Evolutionary conservation across 2,797 vertebrate species (phyloP).

Genomic region (Myioborus miniatus): DNA sequence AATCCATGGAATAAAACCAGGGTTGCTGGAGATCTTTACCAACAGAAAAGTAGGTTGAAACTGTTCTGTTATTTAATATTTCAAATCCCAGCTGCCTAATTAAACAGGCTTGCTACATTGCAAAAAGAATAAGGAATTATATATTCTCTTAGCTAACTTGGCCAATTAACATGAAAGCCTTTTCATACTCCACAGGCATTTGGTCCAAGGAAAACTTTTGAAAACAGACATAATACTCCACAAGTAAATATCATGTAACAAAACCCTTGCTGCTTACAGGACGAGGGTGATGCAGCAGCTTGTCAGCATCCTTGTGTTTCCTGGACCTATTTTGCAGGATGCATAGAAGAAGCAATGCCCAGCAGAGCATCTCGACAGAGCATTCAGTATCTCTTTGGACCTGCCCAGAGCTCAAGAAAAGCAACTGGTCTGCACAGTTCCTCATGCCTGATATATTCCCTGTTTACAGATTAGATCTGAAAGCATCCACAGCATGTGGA

Average conservation of each 20-base stretch:
- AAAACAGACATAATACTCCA: not conserved
- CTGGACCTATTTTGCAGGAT: not conserved
- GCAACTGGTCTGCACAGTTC: not conserved
- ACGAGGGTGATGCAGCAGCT: not conserved
- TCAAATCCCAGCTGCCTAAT: conserved; percentile 67
- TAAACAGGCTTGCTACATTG: conserved; percentile 29
- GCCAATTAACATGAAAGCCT: not conserved
- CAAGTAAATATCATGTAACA: not conserved
- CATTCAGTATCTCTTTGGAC: not conserved
- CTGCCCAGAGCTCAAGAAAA: not conserved
- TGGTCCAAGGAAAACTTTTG: not conserved
- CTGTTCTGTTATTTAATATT: conserved; percentile 47
- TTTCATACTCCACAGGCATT: accelerated
- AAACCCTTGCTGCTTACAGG: not conserved
- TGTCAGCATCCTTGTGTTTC: not conserved
- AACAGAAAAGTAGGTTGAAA: conserved; percentile 3
- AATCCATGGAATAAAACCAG: not conserved
- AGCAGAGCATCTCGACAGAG: not conserved
- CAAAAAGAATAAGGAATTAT: conserved; percentile 18
- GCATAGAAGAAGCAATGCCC: not conserved
- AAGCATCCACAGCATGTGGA: not conserved
- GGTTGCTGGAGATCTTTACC: not conserved
- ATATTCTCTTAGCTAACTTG: not conserved
- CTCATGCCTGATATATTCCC: not conserved
- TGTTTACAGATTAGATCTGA: not conserved